Conservation (phyloP, 2,797 vertebrate species). For the Potorous gilbertii region DNA sequence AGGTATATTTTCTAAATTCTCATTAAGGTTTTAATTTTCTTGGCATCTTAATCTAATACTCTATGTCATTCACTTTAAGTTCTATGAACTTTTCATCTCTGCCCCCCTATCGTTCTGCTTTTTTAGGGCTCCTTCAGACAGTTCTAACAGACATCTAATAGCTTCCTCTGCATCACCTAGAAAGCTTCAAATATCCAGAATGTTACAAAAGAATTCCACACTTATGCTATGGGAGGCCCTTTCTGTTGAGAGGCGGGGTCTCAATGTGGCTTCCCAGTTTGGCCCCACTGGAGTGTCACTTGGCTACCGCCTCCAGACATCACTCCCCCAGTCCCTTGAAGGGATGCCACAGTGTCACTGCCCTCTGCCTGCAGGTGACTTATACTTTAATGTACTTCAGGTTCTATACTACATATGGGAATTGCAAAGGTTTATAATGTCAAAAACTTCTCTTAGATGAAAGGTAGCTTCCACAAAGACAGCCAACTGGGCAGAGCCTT, state of each 20-base stretch:
- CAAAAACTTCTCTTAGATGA: conserved; percentile 85
- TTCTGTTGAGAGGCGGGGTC: background rate
- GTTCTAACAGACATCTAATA: background rate
- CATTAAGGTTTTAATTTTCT: background rate
- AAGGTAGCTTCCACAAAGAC: conserved; percentile 87
- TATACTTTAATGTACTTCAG: conserved; percentile 63
- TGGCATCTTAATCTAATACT: background rate
- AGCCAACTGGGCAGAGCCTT: conserved; percentile 88
- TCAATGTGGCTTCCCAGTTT: background rate
- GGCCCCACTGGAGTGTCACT: too few relatives aligned
- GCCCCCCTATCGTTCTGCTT: background rate
- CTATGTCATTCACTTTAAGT: background rate
- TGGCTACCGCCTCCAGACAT: background rate
- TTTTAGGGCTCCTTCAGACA: background rate
- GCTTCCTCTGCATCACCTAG: background rate
- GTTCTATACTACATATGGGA: conserved; percentile 80
- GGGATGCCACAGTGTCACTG: background rate
- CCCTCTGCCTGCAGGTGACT: conserved; percentile 62
- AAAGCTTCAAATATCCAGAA: background rate
- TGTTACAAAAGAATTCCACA: background rate
- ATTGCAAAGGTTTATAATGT: conserved; percentile 86
- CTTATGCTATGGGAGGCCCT: background rate
- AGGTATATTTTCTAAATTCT: too few relatives aligned
- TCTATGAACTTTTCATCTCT: background rate
- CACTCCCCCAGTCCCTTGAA: too few relatives aligned